Conservation (phyloP, 2,797 vertebrate species). For the Anabas testudineus region DNA sequence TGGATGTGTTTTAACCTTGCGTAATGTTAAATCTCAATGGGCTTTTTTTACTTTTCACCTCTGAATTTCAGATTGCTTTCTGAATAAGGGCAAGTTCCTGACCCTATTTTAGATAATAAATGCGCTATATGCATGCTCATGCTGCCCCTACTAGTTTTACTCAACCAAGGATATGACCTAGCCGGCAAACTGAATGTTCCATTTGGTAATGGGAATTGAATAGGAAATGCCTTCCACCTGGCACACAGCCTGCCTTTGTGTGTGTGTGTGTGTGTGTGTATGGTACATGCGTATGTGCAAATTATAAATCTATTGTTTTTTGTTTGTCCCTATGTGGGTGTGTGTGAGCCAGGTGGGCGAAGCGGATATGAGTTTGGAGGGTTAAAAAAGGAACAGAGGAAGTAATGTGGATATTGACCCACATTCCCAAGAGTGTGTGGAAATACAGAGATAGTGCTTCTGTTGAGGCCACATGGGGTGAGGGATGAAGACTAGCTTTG, state of each 20-base stretch:
- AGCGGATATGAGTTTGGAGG: slow-evolving; percentile 35
- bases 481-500: slow-evolving; percentile 70
- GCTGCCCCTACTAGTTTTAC: slow-evolving; percentile 47
- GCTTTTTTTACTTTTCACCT: slow-evolving; percentile 34
- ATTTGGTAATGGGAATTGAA: slow-evolving; percentile 77
- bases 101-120: slow-evolving; percentile 69
- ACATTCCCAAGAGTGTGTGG: slow-evolving; percentile 46
- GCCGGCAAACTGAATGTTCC: slow-evolving; percentile 62
- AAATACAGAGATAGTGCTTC: slow-evolving; percentile 41
- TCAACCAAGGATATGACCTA: slow-evolving; percentile 71
- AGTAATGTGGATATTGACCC: slow-evolving; percentile 66
- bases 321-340: slow-evolving; percentile 9
- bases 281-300: neutral
- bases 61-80: slow-evolving; percentile 42
- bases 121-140: slow-evolving; percentile 63
- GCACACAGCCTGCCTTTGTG: slow-evolving; percentile 28
- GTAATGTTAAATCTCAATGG: slow-evolving; percentile 30
- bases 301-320: neutral
- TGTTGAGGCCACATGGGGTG: slow-evolving; percentile 63
- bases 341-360: slow-evolving; percentile 40
- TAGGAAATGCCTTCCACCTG: slow-evolving; percentile 66
- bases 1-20: slow-evolving; percentile 17
- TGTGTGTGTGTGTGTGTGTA: slow-evolving; percentile 16
- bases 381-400: slow-evolving; percentile 41
- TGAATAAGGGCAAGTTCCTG: slow-evolving; percentile 35